Percentiles rank a stretch among this genome's conserved stretches.
Conservation (phyloP, 2,797 vertebrate genomes). For the Sebastolobus altivelis region DNA sequence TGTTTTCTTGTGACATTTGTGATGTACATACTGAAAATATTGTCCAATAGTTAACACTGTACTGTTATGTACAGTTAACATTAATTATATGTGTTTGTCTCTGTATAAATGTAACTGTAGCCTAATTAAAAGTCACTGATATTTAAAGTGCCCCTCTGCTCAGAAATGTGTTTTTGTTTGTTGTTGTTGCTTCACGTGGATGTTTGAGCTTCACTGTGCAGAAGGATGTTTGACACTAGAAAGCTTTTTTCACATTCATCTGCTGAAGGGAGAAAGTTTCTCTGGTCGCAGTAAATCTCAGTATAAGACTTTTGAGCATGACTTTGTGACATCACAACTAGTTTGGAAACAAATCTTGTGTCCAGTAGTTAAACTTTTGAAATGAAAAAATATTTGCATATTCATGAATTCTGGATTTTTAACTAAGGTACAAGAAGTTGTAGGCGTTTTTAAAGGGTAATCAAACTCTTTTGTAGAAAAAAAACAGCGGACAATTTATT, state of each 20-base stretch:
- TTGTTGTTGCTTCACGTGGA: neutral
- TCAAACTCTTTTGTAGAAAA: too few relatives aligned
- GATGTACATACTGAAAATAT: conserved; percentile 68
- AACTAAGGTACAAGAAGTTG: neutral
- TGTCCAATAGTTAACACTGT: conserved; percentile 43
- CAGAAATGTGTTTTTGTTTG: neutral
- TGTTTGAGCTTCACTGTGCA: neutral
- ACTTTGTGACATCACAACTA: neutral
- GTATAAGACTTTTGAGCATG: neutral
- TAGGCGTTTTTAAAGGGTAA: neutral
- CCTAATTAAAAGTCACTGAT: conserved; percentile 68
- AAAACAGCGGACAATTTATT: neutral
- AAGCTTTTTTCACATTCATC: neutral
- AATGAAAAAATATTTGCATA: neutral
- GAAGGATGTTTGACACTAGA: neutral
- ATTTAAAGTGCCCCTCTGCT: conserved; percentile 41
- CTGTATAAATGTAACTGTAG: conserved; percentile 67
- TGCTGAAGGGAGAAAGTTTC: neutral
- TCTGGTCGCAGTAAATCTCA: neutral
- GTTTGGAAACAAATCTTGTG: neutral
- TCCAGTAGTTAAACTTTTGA: neutral
- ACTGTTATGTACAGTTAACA: conserved; percentile 53
- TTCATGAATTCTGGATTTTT: neutral
- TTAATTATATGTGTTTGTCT: conserved; percentile 67
- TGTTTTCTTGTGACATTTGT: conserved; percentile 31